These are phyloP conservation scores for Aspidiotus rigidus DNA, from an alignment of 2,888 invertebrate genomes.

Conservation along the genomic window DNA sequence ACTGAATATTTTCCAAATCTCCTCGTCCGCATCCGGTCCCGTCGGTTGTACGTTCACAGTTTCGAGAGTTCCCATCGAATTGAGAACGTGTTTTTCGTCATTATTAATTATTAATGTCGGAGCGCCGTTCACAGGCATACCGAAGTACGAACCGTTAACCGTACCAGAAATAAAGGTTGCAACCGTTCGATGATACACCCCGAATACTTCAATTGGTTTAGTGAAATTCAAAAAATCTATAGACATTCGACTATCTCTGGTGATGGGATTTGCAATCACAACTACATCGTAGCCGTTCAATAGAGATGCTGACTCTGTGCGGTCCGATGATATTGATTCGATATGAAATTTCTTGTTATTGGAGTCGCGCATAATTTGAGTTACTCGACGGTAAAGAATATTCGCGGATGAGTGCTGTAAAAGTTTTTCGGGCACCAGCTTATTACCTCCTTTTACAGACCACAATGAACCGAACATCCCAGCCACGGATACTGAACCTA, in stretches of 20 bases:
- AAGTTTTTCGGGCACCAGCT: constrained; percentile 44
- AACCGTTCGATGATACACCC: constrained; percentile 49
- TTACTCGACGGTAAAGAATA: constrained; percentile 43
- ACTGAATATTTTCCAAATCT: constrained; percentile 52
- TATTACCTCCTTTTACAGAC: constrained; percentile 54
- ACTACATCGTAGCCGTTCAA: constrained; percentile 48
- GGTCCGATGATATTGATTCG: constrained; percentile 15
- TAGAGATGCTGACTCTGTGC: constrained; percentile 9
- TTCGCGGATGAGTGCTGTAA: constrained; percentile 44
- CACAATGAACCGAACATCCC: constrained; percentile 49
- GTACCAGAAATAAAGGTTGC: constrained; percentile 50
- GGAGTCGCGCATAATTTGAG: constrained; percentile 39
- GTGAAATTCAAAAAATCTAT: constrained; percentile 47
- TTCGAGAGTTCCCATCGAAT: constrained; percentile 45
- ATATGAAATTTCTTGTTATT: constrained; percentile 38
- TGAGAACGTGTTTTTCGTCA: constrained; percentile 45
- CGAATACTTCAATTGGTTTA: constrained; percentile 41
- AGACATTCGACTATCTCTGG: constrained; percentile 42
- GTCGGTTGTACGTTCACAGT: constrained; percentile 41
- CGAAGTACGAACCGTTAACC: constrained; percentile 45
- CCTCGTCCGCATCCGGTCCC: too few relatives aligned
- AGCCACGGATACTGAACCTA: constrained; percentile 46
- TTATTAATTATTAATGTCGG: constrained; percentile 46
- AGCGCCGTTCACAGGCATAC: constrained; percentile 40
- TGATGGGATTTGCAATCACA: constrained; percentile 51